phyloP scores from a whole-genome alignment of 2,888 invertebrate species.

The Drosophila percnosoma region DNA sequence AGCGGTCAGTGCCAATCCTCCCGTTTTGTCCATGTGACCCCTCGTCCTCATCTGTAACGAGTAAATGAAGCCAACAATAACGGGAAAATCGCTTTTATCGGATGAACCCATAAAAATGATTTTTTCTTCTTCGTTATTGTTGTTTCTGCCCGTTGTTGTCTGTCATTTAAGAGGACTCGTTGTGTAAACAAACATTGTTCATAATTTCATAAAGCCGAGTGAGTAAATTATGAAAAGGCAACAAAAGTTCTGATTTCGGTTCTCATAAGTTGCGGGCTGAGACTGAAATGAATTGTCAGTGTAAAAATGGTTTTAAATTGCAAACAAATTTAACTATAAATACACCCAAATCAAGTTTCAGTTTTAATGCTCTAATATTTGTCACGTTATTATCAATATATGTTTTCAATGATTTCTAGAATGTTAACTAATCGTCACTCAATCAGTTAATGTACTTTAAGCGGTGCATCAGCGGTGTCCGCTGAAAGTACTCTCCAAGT shows the following conservation, averaged over 20 bases:
- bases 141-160: conserved; percentile 10
- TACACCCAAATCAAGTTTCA: not conserved
- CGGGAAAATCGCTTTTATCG: conserved; percentile 28
- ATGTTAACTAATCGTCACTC: not conserved
- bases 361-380: not conserved
- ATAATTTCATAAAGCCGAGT: conserved; percentile 7
- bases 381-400: not conserved
- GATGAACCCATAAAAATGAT: conserved; percentile 22
- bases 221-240: not conserved
- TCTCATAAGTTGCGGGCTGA: not conserved
- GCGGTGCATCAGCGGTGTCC: not conserved
- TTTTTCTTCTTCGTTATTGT: not conserved
- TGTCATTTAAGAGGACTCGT: conserved; percentile 39
- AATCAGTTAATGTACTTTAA: not conserved
- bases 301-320: not conserved
- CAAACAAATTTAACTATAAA: not conserved
- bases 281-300: not conserved
- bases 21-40: not conserved
- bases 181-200: conserved; percentile 13
- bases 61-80: conserved; percentile 57
- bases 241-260: not conserved
- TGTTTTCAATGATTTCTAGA: not conserved
- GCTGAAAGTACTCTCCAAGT: not conserved
- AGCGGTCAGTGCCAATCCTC: conserved; percentile 8
- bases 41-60: conserved; percentile 37